Evolutionary conservation across 2,113 vertebrate genomes (phyloP).

Genomic region (Xiphophorus maculatus): DNA sequence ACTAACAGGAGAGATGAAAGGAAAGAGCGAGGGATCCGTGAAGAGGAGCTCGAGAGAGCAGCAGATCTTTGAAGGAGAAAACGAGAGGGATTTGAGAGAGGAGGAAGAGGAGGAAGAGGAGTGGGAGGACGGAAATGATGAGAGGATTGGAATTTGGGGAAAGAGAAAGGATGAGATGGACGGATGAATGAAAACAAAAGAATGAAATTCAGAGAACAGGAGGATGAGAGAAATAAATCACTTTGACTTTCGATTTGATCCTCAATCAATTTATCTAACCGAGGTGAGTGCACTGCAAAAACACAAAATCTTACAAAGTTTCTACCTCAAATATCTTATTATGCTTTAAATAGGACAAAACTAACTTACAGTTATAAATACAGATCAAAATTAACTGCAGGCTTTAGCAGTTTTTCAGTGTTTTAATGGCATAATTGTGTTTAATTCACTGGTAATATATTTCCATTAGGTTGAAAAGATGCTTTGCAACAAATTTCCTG

Average conservation of each 20-base stretch:
- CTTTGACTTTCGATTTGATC: constrained; percentile 5
- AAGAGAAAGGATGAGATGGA: not conserved
- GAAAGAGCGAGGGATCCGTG: constrained; percentile 29
- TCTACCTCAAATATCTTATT: too few relatives aligned
- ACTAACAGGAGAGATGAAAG: constrained; percentile 29
- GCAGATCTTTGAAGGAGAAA: constrained; percentile 22
- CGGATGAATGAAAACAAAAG: not conserved
- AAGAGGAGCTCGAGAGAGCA: constrained; percentile 29
- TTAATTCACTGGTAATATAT: too few relatives aligned
- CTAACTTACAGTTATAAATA: too few relatives aligned
- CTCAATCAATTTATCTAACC: constrained; percentile 19
- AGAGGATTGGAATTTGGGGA: not conserved
- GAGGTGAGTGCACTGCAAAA: not conserved
- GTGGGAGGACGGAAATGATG: constrained; percentile 5
- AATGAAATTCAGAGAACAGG: not conserved
- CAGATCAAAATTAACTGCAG: too few relatives aligned
- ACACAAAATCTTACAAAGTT: too few relatives aligned
- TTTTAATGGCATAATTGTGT: too few relatives aligned
- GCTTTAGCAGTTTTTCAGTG: too few relatives aligned
- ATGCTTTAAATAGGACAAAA: too few relatives aligned
- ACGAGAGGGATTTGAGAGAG: constrained; percentile 1
- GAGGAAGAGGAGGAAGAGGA: not conserved
- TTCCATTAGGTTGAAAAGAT: too few relatives aligned
- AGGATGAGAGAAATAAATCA: not conserved
- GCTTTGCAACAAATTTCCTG: too few relatives aligned